These are phyloP conservation scores for Chaetodon trifasciatus DNA, from an alignment of 2,797 vertebrate genomes.

Conservation along the genomic window DNA sequence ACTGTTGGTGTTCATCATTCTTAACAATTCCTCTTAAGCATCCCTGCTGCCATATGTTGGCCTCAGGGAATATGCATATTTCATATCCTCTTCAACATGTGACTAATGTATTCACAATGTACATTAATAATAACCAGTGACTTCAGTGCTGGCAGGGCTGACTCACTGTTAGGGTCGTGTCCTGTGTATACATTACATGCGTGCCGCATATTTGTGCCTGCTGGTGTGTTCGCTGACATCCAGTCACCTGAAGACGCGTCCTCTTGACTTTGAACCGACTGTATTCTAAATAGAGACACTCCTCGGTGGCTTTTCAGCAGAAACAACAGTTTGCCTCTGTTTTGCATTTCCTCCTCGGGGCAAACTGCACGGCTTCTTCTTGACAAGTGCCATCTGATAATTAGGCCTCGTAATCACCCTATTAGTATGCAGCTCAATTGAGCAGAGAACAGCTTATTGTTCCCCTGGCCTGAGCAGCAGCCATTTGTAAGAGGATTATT, in stretches of 20 bases:
- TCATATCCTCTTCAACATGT: slow-evolving; percentile 65
- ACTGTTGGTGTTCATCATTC: slow-evolving; percentile 40
- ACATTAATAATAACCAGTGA: slow-evolving; percentile 62
- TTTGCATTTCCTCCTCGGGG: slow-evolving; percentile 75
- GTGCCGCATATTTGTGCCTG: not conserved
- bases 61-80: slow-evolving; percentile 75
- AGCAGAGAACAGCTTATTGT: slow-evolving; percentile 72
- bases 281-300: slow-evolving; percentile 12
- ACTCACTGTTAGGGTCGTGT: slow-evolving; percentile 5
- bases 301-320: slow-evolving; percentile 45
- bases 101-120: slow-evolving; percentile 66
- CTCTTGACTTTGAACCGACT: slow-evolving; percentile 30
- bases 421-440: slow-evolving; percentile 83
- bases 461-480: slow-evolving; percentile 58
- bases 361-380: slow-evolving; percentile 69
- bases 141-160: slow-evolving; percentile 15
- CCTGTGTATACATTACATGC: slow-evolving; percentile 9
- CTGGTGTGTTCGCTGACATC: slow-evolving; percentile 36
- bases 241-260: slow-evolving; percentile 5
- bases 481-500: slow-evolving; percentile 71
- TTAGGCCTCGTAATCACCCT: slow-evolving; percentile 80
- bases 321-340: slow-evolving; percentile 76
- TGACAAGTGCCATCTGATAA: slow-evolving; percentile 83
- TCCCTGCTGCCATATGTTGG: slow-evolving; percentile 48
- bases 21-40: slow-evolving; percentile 38